phyloP scores from a whole-genome alignment of 1,140 invertebrate genomes.

The Drosophila pandora region DNA sequence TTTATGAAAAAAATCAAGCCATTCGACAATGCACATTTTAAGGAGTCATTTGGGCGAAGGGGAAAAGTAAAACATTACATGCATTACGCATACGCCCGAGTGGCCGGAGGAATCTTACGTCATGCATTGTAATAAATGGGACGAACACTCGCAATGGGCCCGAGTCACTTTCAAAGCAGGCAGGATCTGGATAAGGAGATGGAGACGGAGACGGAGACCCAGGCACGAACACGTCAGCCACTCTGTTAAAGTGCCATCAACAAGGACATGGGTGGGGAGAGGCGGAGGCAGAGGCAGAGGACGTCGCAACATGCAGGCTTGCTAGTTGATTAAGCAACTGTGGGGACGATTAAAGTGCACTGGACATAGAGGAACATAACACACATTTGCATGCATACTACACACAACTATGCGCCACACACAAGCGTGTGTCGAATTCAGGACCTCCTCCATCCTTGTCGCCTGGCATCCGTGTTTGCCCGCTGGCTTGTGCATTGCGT shows the following conservation, averaged over 20 bases:
- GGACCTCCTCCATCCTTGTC: not conserved
- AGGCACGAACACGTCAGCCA: slow-evolving; percentile 48
- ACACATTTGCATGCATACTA: slow-evolving; percentile 62
- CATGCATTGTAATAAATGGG: slow-evolving; percentile 72
- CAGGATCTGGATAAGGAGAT: slow-evolving; percentile 5
- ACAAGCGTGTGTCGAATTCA: not conserved
- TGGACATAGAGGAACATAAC: slow-evolving; percentile 47
- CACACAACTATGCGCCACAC: not conserved
- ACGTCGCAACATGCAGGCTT: slow-evolving; percentile 46
- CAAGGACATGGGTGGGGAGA: not conserved
- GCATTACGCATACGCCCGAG: slow-evolving; percentile 52
- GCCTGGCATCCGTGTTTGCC: not conserved
- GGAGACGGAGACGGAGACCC: slow-evolving; percentile 34
- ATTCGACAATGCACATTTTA: slow-evolving; percentile 36
- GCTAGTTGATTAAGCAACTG: slow-evolving; percentile 79
- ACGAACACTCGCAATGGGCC: slow-evolving; percentile 41
- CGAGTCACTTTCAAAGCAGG: slow-evolving; percentile 4
- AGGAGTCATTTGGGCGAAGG: slow-evolving; percentile 38
- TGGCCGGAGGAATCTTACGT: slow-evolving; percentile 55
- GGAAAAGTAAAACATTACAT: slow-evolving; percentile 46
- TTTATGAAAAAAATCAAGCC: slow-evolving; percentile 22
- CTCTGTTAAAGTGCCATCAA: slow-evolving; percentile 67
- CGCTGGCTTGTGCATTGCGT: slow-evolving; percentile 56
- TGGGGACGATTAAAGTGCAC: slow-evolving; percentile 75
- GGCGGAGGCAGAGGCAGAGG: slow-evolving; percentile 7